Base-by-base conservation (phyloP, 92 coral and sea anemone genomes). In the Galaxea fascicularis region DNA sequence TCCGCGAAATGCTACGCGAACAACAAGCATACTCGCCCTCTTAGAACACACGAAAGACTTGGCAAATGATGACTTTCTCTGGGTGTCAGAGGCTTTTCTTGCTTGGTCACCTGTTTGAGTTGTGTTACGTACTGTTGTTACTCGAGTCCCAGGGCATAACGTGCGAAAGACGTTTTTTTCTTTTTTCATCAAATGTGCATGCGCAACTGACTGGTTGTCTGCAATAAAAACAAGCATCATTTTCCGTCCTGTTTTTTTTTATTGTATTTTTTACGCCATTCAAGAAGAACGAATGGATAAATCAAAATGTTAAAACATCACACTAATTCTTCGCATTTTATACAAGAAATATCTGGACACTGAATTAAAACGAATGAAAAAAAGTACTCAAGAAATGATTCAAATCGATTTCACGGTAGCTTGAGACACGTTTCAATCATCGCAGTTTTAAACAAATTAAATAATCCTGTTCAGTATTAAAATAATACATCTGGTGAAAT, bases 401-500 rank as follows among this genome's bases (percentile, higher is more conserved):
- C 11, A 24, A 47, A 71, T 45, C 3, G 41, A 35, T 35, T 35
- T 35, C 2, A 35, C 41, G 41, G 41, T 2, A 35, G 56, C 15
- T 49, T 49, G 56, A 49, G 17, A 15, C 14, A 8, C 21, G 58
- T 52, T 4, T 29, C 47, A 3, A 4, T 53, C 12, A 30, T 57
- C 39, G n/a, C 16, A 54, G 64, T 35, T 28, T 27, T 35, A 6
- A 2, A 35, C 8, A 15, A 30, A 52, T 16, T 74, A 73, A 22
- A 49, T 16, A 56, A 56, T 22, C 49, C 16, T 12, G 67, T n/a
- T 1, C 8, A 4, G 53, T 76, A 76, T 58, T 76, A 76, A 76
- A 56, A 57, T 57, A 76, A 57, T 57, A 76, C 68, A 76, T 58
- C 68, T 57, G 13, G 22, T 58, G 45, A 57, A 58, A 57, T 57